phyloP scores from a whole-genome alignment of 2,797 vertebrate species.

The Cirrhinus molitorella region DNA sequence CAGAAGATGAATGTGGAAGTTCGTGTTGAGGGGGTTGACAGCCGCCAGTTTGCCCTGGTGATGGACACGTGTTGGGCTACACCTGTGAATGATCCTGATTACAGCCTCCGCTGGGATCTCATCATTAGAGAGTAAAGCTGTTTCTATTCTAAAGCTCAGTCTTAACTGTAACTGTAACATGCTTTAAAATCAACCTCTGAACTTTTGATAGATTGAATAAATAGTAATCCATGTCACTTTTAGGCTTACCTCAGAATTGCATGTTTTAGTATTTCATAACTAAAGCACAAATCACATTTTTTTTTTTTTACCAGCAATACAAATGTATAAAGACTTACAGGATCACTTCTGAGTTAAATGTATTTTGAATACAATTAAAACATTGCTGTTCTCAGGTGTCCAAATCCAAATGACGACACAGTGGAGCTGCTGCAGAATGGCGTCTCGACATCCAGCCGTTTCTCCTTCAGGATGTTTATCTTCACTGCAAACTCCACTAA shows the following conservation, averaged over 20 bases:
- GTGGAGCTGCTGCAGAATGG: slow-evolving; percentile 52
- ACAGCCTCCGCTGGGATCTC: slow-evolving; percentile 69
- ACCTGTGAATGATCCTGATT: slow-evolving; percentile 56
- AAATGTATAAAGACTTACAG: too few relatives aligned
- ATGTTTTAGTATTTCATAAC: too few relatives aligned
- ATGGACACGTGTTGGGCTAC: slow-evolving; percentile 78
- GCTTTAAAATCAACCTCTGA: too few relatives aligned
- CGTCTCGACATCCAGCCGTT: background rate
- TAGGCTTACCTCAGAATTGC: too few relatives aligned
- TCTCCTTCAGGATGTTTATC: slow-evolving; percentile 57
- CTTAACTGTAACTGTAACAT: too few relatives aligned
- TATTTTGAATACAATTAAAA: too few relatives aligned
- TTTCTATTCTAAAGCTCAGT: too few relatives aligned
- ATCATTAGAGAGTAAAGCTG: slow-evolving; percentile 67
- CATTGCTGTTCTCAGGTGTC: slow-evolving; percentile 40
- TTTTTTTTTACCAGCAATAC: too few relatives aligned
- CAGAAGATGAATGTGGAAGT: slow-evolving; percentile 64
- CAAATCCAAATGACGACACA: slow-evolving; percentile 34
- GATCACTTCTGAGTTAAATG: too few relatives aligned
- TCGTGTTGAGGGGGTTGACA: slow-evolving; percentile 65
- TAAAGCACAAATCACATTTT: too few relatives aligned
- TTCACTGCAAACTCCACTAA: slow-evolving; percentile 29
- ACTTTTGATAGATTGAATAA: too few relatives aligned
- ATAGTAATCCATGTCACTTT: too few relatives aligned
- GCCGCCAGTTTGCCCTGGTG: slow-evolving; percentile 66